A percentile compares a stretch with the other conserved stretches of the same genome.
Conservation (phyloP, 2,888 invertebrate genomes). For the Hirtodrosophila alboralis region DNA sequence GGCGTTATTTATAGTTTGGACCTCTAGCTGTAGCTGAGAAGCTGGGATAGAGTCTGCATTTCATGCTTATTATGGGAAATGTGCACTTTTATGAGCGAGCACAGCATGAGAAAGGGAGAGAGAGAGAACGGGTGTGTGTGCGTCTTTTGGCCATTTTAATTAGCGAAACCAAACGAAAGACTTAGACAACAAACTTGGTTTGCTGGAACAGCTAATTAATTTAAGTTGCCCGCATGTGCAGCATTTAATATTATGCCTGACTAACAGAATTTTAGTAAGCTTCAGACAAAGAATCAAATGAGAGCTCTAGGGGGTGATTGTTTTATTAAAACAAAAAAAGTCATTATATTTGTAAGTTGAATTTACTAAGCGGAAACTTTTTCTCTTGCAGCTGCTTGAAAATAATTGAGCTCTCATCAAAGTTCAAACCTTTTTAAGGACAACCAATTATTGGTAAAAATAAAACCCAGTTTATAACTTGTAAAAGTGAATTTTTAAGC, state of each 20-base stretch:
- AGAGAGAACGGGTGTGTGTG: slow-evolving; percentile 5
- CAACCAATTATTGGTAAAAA: too few relatives aligned
- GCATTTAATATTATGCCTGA: slow-evolving; percentile 39
- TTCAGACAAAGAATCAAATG: slow-evolving; percentile 42
- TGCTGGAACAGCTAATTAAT: slow-evolving; percentile 61
- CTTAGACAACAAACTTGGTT: slow-evolving; percentile 55
- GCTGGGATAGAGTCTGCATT: slow-evolving; percentile 53
- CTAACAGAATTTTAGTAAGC: slow-evolving; percentile 53
- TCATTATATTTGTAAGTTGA: too few relatives aligned
- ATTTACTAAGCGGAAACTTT: too few relatives aligned
- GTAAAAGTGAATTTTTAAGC: too few relatives aligned
- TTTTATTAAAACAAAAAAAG: not conserved
- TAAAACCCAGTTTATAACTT: too few relatives aligned
- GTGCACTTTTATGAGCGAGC: slow-evolving; percentile 69
- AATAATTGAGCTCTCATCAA: too few relatives aligned
- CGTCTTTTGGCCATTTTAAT: slow-evolving; percentile 67
- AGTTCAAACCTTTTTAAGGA: too few relatives aligned
- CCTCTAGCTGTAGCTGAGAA: slow-evolving; percentile 16
- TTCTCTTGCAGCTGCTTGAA: too few relatives aligned
- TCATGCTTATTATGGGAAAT: slow-evolving; percentile 75
- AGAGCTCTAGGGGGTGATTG: slow-evolving; percentile 19
- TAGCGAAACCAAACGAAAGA: slow-evolving; percentile 52
- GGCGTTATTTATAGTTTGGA: slow-evolving; percentile 72
- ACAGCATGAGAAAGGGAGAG: slow-evolving; percentile 60
- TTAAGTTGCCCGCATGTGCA: slow-evolving; percentile 26